Evolutionary conservation across 2,113 vertebrate species (phyloP).

Genomic region (Erythrocebus patas): DNA sequence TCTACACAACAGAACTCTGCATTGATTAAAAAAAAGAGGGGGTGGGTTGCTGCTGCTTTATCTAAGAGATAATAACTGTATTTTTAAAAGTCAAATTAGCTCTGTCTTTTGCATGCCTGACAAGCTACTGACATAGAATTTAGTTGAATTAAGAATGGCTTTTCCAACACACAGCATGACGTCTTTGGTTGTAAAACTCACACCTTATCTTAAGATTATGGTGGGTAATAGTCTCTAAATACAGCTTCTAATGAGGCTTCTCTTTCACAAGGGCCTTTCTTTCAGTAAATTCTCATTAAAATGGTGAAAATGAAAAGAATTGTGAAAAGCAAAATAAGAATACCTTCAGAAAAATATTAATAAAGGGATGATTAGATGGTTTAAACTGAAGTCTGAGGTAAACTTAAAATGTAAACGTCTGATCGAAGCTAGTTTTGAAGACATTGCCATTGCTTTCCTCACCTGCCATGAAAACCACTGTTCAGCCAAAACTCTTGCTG

Average conservation of each 20-base stretch:
- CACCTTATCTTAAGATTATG: not conserved
- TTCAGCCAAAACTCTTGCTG: not conserved
- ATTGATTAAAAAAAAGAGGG: not conserved
- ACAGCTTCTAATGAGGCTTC: not conserved
- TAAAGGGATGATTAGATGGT: not conserved
- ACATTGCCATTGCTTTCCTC: not conserved
- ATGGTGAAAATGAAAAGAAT: not conserved
- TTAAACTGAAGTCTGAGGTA: not conserved
- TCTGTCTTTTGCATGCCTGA: not conserved
- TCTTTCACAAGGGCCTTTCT: not conserved
- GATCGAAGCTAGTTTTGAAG: not conserved
- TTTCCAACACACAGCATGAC: not conserved
- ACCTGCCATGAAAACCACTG: not conserved
- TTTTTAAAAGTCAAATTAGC: constrained; percentile 45
- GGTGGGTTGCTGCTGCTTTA: not conserved
- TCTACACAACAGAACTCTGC: not conserved
- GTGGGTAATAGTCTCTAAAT: not conserved
- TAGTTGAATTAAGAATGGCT: not conserved
- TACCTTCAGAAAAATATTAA: not conserved
- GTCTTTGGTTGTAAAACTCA: not conserved
- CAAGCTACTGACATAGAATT: not conserved
- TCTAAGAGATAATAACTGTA: not conserved
- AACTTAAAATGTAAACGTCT: not conserved
- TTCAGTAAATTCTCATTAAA: not conserved
- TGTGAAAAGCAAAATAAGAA: not conserved